phyloP scores from a whole-genome alignment of 1,140 invertebrate species.

The Achroia grisella region DNA sequence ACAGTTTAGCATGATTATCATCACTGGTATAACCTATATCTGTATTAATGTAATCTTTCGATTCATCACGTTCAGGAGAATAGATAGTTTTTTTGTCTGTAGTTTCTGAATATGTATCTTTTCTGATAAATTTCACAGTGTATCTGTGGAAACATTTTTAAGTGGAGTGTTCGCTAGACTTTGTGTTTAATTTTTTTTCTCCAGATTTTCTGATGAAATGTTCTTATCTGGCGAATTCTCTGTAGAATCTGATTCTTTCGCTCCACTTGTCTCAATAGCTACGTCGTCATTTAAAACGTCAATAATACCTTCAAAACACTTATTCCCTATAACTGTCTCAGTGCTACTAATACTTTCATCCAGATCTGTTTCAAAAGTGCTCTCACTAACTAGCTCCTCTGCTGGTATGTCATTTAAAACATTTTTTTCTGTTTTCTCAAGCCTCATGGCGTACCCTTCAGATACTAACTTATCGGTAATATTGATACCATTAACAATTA shows the following conservation, averaged over 20 bases:
- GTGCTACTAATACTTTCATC: conserved; percentile 45
- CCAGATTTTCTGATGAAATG: too few species aligned
- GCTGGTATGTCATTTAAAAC: not conserved
- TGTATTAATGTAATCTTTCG: conserved; percentile 29
- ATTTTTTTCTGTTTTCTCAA: conserved; percentile 50
- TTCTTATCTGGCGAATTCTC: conserved; percentile 18
- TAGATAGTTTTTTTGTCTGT: not conserved
- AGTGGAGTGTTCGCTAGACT: conserved; percentile 17
- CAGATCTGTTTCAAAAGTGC: conserved; percentile 38
- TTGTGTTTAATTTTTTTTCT: too few species aligned
- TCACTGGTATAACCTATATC: conserved; percentile 26
- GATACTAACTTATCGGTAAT: conserved; percentile 76
- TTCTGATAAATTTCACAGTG: conserved; percentile 7
- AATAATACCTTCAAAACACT: conserved; percentile 31
- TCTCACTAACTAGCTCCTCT: conserved; percentile 9
- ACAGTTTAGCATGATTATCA: conserved; percentile 6
- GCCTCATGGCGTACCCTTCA: conserved; percentile 67
- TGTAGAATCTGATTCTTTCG: not conserved
- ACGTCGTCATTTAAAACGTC: conserved; percentile 17
- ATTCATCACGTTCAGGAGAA: conserved; percentile 27
- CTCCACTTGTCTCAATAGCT: conserved; percentile 7
- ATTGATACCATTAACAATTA: conserved; percentile 77
- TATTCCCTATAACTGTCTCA: conserved; percentile 52
- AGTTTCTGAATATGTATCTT: too few species aligned
- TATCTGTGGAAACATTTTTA: conserved; percentile 15